Evolutionary conservation across 2,888 invertebrate genomes (phyloP), one percentile per base, ranked within the genome.

Genomic region (Dolichopus griseipennis): DNA sequence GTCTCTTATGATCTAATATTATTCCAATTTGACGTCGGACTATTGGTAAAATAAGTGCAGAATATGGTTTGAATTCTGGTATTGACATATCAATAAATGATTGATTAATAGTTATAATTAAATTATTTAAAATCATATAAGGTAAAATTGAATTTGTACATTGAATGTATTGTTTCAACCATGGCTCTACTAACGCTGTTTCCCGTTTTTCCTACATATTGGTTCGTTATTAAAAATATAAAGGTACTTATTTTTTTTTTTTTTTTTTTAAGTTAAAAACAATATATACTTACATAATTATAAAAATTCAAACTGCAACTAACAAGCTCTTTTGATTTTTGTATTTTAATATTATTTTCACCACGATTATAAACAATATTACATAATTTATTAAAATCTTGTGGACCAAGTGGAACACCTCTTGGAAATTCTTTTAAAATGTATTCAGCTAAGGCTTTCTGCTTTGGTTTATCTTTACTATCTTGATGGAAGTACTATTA

Each of bases 41-140:
- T 43, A 71, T 61, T 65, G 69, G 69, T n/a, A 71, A 4, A 9
- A 68, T 67, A 18, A 70, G 61, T 7, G 70, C 71, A 7, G 67
- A 37, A 68, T 62, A 71, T 7, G 69, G 41, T 15, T 61, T 62
- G 1, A 68, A 67, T 67, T 69, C 67, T 6, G 21, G 8, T 52
- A 68, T 69, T 12, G 69, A 68, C 27, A 69, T 52, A 66, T 70
- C 70, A 37, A 71, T 69, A 64, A 41, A 71, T 1, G 69, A 66
- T 41, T 70, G 69, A 41, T 68, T 66, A 6, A 71, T 66, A 2
- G 43, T 15, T 12, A 69, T 33, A 10, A 65, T 61, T 6, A 63
- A 18, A 20, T 68, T 34, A 2, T 69, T 68, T 20, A 68, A 61
- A 8, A 71, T 41, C 12, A 34, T 67, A 41, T 69, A 70, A 8